Evolutionary conservation across 2,888 invertebrate genomes (phyloP).

Genomic region (Acholoe squamosa): DNA sequence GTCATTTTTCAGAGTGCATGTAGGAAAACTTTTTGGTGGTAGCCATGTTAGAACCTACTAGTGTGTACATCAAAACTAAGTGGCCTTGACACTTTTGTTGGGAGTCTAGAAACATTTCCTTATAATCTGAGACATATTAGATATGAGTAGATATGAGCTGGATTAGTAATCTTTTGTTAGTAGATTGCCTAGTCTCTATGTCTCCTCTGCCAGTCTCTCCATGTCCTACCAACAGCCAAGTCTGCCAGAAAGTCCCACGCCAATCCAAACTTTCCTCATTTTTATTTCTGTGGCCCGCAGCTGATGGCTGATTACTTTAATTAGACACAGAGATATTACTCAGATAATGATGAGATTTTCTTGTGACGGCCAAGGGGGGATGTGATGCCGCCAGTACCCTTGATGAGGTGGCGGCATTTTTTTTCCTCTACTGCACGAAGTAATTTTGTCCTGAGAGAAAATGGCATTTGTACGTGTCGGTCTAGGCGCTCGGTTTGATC

Average conservation of each 20-base stretch:
- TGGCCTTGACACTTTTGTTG: neutral
- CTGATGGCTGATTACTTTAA: slow-evolving; percentile 60
- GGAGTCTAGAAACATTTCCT: neutral
- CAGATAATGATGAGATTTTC: slow-evolving; percentile 59
- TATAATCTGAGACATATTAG: neutral
- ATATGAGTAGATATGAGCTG: neutral
- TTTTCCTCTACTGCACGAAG: slow-evolving; percentile 24
- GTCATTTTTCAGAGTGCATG: too few relatives aligned
- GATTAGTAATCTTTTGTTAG: slow-evolving; percentile 39
- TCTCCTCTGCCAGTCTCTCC: slow-evolving; percentile 26
- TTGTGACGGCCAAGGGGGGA: slow-evolving; percentile 47
- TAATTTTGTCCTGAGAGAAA: slow-evolving; percentile 56
- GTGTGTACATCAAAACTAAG: neutral
- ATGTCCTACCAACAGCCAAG: neutral
- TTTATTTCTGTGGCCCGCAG: slow-evolving; percentile 50
- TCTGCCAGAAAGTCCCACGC: slow-evolving; percentile 38
- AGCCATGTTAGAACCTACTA: too few relatives aligned
- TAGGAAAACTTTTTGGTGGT: too few relatives aligned
- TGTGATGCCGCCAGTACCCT: slow-evolving; percentile 34
- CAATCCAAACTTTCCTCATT: slow-evolving; percentile 57
- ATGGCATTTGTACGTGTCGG: slow-evolving; percentile 55
- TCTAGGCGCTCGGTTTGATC: slow-evolving; percentile 44
- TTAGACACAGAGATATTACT: slow-evolving; percentile 61
- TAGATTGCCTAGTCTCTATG: slow-evolving; percentile 38
- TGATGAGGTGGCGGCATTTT: slow-evolving; percentile 49